phyloP scores from a whole-genome alignment of 1,140 invertebrate genomes.

The Atta cephalotes region DNA sequence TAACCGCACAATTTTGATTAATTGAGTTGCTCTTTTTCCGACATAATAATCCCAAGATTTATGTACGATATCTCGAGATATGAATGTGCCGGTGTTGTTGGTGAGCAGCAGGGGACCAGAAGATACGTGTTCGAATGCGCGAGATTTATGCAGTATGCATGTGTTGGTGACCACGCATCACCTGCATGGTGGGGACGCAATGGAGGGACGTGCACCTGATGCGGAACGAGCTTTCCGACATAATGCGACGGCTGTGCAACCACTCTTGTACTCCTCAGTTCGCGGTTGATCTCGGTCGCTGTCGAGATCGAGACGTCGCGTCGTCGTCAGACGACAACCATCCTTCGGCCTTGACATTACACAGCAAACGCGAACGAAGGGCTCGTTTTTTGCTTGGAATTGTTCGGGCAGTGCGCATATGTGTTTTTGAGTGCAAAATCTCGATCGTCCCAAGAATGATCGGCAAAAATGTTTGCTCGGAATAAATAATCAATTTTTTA shows the following conservation, averaged over 20 bases:
- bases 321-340: slow-evolving; percentile 18
- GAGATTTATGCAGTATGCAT: slow-evolving; percentile 42
- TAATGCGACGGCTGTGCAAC: slow-evolving; percentile 35
- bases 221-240: slow-evolving; percentile 54
- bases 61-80: slow-evolving; percentile 21
- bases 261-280: slow-evolving; percentile 62
- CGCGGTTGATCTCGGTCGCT: slow-evolving; percentile 62
- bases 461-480: not conserved
- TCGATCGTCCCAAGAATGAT: not conserved
- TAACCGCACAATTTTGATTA: slow-evolving; percentile 35
- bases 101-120: not conserved
- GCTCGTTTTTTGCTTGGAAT: slow-evolving; percentile 9
- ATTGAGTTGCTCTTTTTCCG: slow-evolving; percentile 28
- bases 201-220: slow-evolving; percentile 66
- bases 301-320: slow-evolving; percentile 51
- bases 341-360: slow-evolving; percentile 52
- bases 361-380: slow-evolving; percentile 21
- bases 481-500: not conserved
- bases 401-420: slow-evolving; percentile 11
- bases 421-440: slow-evolving; percentile 26
- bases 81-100: slow-evolving; percentile 6
- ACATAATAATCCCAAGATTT: slow-evolving; percentile 36
- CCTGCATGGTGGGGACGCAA: slow-evolving; percentile 49
- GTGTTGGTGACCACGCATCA: slow-evolving; percentile 50
- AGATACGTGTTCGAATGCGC: slow-evolving; percentile 10